Evolutionary conservation across 37 sponge, comb jelly and placozoan genomes (phyloP).

Genomic region (Oopsacas minuta): DNA sequence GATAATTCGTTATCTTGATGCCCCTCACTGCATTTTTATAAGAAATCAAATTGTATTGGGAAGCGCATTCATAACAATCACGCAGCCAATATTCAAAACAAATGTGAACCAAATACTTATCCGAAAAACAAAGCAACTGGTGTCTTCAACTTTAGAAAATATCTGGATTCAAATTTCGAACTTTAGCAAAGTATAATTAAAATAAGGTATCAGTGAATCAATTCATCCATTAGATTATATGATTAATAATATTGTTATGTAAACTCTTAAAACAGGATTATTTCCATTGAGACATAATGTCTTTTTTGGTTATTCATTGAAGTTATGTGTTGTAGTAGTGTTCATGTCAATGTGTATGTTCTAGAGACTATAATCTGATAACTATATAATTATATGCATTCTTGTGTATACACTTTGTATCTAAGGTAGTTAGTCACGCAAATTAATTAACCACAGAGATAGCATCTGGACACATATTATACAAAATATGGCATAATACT

Average conservation of each 20-base stretch:
- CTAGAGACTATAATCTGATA: too few relatives aligned
- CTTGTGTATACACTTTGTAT: not conserved
- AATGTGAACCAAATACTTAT: not conserved
- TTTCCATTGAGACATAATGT: not conserved
- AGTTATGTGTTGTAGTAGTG: too few relatives aligned
- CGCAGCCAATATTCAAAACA: not conserved
- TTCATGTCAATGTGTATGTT: too few relatives aligned
- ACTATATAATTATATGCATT: too few relatives aligned
- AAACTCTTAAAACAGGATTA: too few relatives aligned
- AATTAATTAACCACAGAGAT: not conserved
- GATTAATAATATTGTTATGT: too few relatives aligned
- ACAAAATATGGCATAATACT: not conserved
- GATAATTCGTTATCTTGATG: conserved; percentile 1
- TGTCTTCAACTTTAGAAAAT: not conserved
- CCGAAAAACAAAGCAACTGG: not conserved
- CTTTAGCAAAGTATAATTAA: not conserved
- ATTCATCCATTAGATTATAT: not conserved
- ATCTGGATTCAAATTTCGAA: conserved; percentile 1
- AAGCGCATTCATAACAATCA: not conserved
- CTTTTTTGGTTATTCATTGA: not conserved
- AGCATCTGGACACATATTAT: not conserved
- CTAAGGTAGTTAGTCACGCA: not conserved
- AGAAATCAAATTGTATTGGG: not conserved
- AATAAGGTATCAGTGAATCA: not conserved
- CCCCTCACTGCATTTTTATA: not conserved